A percentile compares a stretch with the other conserved stretches of the same genome.
Conservation (phyloP, 1,140 invertebrate genomes). For the Pygmarrhopalites habei region DNA sequence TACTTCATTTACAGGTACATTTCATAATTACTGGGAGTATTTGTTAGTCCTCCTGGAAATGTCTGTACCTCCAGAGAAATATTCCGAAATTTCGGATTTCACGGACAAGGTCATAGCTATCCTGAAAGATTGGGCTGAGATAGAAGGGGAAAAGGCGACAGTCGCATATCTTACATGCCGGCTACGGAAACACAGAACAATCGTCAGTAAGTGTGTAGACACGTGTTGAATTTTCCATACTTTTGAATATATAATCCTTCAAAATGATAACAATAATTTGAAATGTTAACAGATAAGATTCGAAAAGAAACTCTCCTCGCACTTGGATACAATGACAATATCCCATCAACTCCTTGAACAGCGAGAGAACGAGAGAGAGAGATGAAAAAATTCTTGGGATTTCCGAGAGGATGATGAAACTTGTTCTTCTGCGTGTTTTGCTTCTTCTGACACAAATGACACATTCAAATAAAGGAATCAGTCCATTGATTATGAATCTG, state of each 20-base stretch:
- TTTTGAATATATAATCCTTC: not conserved
- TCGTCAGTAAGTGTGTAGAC: conserved; percentile 15
- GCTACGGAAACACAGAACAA: conserved; percentile 14
- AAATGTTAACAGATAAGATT: not conserved
- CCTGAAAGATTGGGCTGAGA: conserved; percentile 14
- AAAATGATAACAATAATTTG: not conserved
- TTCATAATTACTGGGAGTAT: conserved; percentile 28
- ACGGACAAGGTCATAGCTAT: conserved; percentile 12
- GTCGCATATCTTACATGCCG: conserved; percentile 7
- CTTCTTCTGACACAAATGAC: too few species aligned
- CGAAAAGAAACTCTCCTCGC: not conserved
- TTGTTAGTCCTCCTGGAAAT: conserved; percentile 17
- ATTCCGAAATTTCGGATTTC: conserved; percentile 5
- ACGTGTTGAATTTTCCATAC: not conserved
- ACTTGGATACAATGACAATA: conserved; percentile 4
- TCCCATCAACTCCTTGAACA: conserved; percentile 5
- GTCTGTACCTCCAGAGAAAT: conserved; percentile 7
- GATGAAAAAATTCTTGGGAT: too few species aligned
- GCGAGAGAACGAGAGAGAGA: too few species aligned
- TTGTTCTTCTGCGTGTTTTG: too few species aligned
- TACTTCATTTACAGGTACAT: conserved; percentile 2
- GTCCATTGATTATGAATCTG: too few species aligned
- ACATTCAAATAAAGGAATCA: too few species aligned
- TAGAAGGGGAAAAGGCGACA: conserved; percentile 16
- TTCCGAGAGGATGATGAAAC: too few species aligned